Evolutionary conservation across 2,113 vertebrate genomes (phyloP), one percentile per base, ranked within the genome.

Genomic region (Gallinago undulata): DNA sequence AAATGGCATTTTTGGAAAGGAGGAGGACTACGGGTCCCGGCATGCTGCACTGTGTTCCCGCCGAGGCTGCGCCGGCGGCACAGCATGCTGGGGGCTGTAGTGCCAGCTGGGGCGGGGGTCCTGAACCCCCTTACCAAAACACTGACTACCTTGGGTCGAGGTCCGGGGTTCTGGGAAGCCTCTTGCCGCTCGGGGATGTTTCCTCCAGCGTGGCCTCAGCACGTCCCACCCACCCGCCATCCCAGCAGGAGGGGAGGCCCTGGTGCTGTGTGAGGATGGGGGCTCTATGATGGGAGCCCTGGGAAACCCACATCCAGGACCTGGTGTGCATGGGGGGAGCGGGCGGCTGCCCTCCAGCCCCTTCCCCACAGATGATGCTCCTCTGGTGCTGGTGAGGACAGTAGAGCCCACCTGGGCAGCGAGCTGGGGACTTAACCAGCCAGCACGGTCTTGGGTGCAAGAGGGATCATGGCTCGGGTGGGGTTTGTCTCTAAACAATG

Each of bases 181-280:
- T 47, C 43, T 79, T 1, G 0, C 19, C 0, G 0, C n/a, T 41
- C 1, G 0, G 19, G 13, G 21, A 35, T 3, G 0, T 68, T 47
- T 21, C n/a, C 33, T 60, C 30, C 14, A 25, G 39, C 0, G 1
- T 41, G 55, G 59, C 50, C 37, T 57, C 1, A 1, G 11, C 1
- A 0, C 31, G 13, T 59, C 35, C 27, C 39, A 43, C 10, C 13
- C 1, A 0, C 19, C 39, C 0, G 1, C 53, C 18, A 2, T 63
- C 6, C 37, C 35, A 47, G 73, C 25, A 7, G 24, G 37, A 69
- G 1, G 1, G 47, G 47, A 75, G 19, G 19, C 14, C 21, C 50
- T 11, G 2, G 28, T 19, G 16, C 67, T 0, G 0, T 9, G 35
- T 0, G 7, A 56, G 81, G 15, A 18, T 0, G 5, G 35, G 25